phyloP scores from a whole-genome alignment of 35 echinoderm and acorn worm genomes.

The Hemicentrotus pulcherrimus region DNA sequence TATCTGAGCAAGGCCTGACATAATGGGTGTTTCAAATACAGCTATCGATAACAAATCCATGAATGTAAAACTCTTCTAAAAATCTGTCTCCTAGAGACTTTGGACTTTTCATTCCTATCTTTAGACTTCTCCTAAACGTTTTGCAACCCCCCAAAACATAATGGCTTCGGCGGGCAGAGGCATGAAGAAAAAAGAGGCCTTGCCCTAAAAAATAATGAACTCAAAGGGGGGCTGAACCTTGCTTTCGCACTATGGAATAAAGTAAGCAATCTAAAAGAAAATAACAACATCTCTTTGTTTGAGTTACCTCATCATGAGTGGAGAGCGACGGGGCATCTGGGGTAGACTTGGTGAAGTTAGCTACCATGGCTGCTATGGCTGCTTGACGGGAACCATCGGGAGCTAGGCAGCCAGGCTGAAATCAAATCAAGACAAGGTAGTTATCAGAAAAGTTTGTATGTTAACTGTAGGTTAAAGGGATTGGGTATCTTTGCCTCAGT shows the following conservation, averaged over 20 bases:
- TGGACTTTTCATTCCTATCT: not conserved
- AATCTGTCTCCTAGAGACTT: not conserved
- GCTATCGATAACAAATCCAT: too few species aligned
- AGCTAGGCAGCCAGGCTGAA: constrained; percentile 66
- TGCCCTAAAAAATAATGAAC: too few species aligned
- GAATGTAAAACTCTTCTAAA: too few species aligned
- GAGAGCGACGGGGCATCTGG: constrained; percentile 72
- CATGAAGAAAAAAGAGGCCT: too few species aligned
- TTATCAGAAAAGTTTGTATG: not conserved
- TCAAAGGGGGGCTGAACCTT: too few species aligned
- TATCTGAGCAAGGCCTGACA: too few species aligned
- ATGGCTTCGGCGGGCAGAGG: too few species aligned
- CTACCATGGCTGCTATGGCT: constrained; percentile 84
- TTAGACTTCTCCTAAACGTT: not conserved
- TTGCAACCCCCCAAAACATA: not conserved
- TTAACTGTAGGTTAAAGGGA: not conserved
- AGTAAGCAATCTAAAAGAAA: too few species aligned
- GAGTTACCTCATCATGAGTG: constrained; percentile 74
- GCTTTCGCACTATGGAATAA: too few species aligned
- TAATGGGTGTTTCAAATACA: too few species aligned
- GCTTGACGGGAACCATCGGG: constrained; percentile 72
- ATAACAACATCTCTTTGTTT: not conserved
- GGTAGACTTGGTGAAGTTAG: constrained; percentile 86
- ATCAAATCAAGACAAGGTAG: not conserved
- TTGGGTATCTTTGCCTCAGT: not conserved